Base-by-base conservation (phyloP, 2,797 vertebrate species). In the Myotis pilosus region DNA sequence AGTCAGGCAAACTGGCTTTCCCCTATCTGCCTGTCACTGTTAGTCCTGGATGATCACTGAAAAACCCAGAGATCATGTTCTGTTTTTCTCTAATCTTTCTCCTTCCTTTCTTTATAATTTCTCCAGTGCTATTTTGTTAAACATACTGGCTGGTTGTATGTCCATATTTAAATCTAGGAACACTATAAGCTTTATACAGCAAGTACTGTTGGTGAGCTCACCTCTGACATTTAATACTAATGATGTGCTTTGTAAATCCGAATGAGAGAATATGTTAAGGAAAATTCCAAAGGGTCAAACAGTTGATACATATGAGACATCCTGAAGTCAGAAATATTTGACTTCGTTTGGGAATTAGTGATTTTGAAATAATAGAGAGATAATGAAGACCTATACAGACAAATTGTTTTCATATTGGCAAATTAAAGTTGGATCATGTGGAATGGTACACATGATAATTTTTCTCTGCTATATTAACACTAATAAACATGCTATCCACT, bases 171-270 rank as follows among this genome's bases (percentile, higher is more conserved):
- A 96, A 95, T 68, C 76, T 95, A 86, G 68, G 93, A 92, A 96
- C 57, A 94, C 64, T 68, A 13, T 60, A 79, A 87, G 81, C 84
- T 66, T 92, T 86, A 51, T 72, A 95, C 81, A 91, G 94, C 94
- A 95, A 83, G 68, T 84, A 51, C 51, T 68, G 76, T 95, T 96
- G 82, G 57, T 87, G 83, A 92, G 47, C 68, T 97, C 96, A 96
- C 95, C 95, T 91, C 89, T 95, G 92, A 96, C 95, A 91, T 96
- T 78, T 94, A 87, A 84, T 89, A 91, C 96, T 97, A 92, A 96
- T 89, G 94, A 95, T 92, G 57, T 94, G 87, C 92, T 93, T 94
- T 97, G 81, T 96, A 96, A 94, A 96, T 94, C 89, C 89, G 95
- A 94, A 83, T 89, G 85, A 95, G 91, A 94, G 87, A 94, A 74